A percentile compares a stretch with the other conserved stretches of the same genome.
These are phyloP conservation scores for Poecilia latipinna DNA, from an alignment of 2,113 vertebrate genomes.

Conservation along the genomic window DNA sequence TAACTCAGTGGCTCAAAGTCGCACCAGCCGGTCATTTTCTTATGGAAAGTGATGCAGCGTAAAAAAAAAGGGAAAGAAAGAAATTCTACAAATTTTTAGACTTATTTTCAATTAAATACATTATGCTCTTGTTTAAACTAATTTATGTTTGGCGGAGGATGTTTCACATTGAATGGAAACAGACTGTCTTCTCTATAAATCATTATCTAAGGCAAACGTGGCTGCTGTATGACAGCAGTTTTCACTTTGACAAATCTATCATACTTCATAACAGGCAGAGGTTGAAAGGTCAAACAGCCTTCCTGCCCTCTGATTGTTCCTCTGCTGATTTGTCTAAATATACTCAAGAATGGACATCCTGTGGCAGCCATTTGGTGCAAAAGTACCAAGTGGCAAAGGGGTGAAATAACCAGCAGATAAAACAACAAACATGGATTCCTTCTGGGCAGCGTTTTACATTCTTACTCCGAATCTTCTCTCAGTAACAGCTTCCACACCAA, in stretches of 20 bases:
- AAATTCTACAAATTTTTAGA: not conserved
- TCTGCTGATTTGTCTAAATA: no score
- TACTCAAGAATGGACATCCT: not conserved
- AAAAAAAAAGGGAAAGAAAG: not conserved
- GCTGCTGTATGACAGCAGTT: no score
- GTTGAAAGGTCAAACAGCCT: not conserved
- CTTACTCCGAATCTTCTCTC: not conserved
- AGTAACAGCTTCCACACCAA: not conserved
- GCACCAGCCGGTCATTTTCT: not conserved
- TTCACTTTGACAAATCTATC: not conserved
- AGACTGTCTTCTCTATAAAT: not conserved
- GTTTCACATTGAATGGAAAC: not conserved
- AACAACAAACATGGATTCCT: not conserved
- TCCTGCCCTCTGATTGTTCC: not conserved
- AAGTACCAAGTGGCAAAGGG: not conserved
- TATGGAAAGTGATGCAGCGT: not conserved
- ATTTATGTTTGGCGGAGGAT: not conserved
- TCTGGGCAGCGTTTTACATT: not conserved
- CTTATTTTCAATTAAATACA: not conserved
- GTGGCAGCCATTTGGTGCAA: not conserved
- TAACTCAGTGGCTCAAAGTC: not conserved
- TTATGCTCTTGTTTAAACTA: not conserved
- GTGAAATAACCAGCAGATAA: not conserved
- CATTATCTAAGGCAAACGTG: no score
- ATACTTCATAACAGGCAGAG: not conserved